Evolutionary conservation across 1,140 invertebrate species (phyloP).

Genomic region (Dendroctonus valens): DNA sequence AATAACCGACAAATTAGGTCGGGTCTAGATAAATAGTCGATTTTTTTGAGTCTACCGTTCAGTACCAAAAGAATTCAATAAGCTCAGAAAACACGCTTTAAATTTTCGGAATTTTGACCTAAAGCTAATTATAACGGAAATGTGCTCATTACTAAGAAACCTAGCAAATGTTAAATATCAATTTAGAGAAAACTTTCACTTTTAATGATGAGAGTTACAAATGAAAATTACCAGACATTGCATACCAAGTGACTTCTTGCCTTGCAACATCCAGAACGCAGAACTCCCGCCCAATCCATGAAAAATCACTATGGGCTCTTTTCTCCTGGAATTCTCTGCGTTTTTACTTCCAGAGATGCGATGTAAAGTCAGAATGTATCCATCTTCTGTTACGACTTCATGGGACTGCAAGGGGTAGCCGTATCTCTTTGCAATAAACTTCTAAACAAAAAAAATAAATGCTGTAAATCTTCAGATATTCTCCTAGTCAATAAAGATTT

Average conservation of each 20-base stretch:
- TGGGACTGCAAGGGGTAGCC: conserved; percentile 57
- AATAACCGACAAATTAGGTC: no score
- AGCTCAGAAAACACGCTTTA: no score
- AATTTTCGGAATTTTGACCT: no score
- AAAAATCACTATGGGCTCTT: conserved; percentile 58
- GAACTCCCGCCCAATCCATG: conserved; percentile 61
- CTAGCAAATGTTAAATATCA: no score
- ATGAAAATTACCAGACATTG: no score
- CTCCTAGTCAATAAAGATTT: neutral
- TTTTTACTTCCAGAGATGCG: conserved; percentile 49
- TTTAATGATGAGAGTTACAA: no score
- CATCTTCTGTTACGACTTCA: conserved; percentile 53
- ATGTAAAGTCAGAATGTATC: conserved; percentile 56
- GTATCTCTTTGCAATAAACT: conserved; percentile 52
- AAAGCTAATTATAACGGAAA: no score
- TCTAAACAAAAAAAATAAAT: conserved; percentile 27
- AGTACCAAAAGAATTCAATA: no score
- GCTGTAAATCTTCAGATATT: neutral
- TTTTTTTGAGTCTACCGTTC: no score
- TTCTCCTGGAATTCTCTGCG: neutral
- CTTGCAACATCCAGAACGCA: conserved; percentile 58
- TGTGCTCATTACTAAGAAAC: no score
- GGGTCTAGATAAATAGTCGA: no score
- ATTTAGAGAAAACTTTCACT: no score
- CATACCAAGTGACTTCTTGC: conserved; percentile 43